These are phyloP conservation scores for Rhipidura dahli DNA, from an alignment of 2,113 vertebrate genomes.

Conservation along the genomic window DNA sequence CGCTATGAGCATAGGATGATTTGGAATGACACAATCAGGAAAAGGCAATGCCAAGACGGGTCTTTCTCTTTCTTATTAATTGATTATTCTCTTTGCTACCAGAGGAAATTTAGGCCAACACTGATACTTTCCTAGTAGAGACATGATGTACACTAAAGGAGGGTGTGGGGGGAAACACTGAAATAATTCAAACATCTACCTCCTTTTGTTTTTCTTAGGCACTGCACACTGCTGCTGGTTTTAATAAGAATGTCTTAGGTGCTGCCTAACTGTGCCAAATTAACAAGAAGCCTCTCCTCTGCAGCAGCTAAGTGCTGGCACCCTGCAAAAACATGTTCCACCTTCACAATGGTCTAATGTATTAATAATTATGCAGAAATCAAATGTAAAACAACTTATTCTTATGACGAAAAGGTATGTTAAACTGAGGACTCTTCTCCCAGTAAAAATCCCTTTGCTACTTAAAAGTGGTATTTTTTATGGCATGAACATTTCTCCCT, in stretches of 20 bases:
- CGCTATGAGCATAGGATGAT: neutral
- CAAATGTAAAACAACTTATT: neutral
- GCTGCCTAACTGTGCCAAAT: neutral
- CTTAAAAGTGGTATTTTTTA: neutral
- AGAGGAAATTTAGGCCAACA: conserved; percentile 19
- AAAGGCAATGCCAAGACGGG: conserved; percentile 6
- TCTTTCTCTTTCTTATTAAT: conserved; percentile 32
- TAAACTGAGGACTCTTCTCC: neutral
- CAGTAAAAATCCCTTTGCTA: neutral
- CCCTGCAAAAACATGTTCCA: neutral
- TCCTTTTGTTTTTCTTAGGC: neutral
- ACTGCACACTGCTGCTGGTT: neutral
- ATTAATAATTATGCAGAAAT: neutral
- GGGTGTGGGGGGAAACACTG: neutral
- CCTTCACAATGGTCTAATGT: neutral
- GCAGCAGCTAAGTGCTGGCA: neutral
- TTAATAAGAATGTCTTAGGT: neutral
- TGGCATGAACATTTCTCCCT: neutral
- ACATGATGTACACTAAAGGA: neutral
- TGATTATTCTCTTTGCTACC: conserved; percentile 50
- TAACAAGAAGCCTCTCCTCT: neutral
- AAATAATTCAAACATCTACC: neutral
- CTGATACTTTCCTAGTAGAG: conserved; percentile 17
- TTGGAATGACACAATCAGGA: conserved; percentile 16
- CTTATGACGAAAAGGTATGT: neutral